Evolutionary conservation across 2,797 vertebrate species (phyloP), one percentile per base, ranked within the genome.

Genomic region (Micromesistius poutassou): DNA sequence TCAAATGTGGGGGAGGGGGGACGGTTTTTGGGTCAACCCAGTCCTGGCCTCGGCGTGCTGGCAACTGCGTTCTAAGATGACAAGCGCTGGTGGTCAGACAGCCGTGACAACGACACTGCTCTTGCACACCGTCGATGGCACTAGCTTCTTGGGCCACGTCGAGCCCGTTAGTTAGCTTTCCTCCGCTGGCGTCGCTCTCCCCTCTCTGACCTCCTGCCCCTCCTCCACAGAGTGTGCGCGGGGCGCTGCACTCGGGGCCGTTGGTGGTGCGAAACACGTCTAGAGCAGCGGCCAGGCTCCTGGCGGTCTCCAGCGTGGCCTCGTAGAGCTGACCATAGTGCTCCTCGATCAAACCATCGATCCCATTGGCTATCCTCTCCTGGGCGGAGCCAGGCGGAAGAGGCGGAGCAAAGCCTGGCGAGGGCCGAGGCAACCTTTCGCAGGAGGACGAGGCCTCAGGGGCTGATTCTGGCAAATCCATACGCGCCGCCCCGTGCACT

Each of bases 221-320:
- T 19, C 19, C 50, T n/a, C 50, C 50, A 8, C 10, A 8, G 42
- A 14, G 42, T 7, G 42, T 10, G 31, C 25, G 14, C 14, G 74
- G 84, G 38, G 76, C n/a, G n/a, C 77, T 78, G 76, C 82, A 81
- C 33, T 88, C 82, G 70, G 77, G 72, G 75, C 75, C 81, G 72
- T 76, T 87, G 16, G 95, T 93, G 50, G 91, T 94, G 87, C 96
- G 97, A 74, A 98, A 89, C 86, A 98, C 95, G 82, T 97, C 96
- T 82, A 98, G 91, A 88, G 97, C 97, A 81, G 96, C 96, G 78
- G 93, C 96, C 90, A 99, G 94, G 91, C 95, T 98, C 90, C 96
- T 96, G 0, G 97, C 97, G 16, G 97, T 98, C 93, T 98, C 97
- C 73, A 96, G 95, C 76, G 97, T 98, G 88, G 97, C 97, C 91